Conservation (phyloP, 2,113 vertebrate genomes). For the Callorhinus ursinus region DNA sequence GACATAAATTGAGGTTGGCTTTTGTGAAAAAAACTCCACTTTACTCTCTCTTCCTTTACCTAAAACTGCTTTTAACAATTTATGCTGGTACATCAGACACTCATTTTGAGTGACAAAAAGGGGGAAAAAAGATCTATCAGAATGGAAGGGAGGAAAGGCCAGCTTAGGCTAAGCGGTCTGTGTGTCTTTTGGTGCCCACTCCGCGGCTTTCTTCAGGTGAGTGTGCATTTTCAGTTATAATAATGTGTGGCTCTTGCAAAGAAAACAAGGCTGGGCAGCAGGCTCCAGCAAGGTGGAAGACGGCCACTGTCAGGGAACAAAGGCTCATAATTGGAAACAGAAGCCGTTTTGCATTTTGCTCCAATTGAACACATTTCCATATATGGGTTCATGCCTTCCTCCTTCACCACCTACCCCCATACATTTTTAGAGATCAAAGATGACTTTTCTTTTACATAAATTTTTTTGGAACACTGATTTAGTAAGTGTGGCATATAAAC, state of each 20-base stretch:
- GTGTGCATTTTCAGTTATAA: slow-evolving; percentile 75
- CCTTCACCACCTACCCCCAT: slow-evolving; percentile 20
- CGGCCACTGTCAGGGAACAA: slow-evolving; percentile 56
- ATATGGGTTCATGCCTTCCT: slow-evolving; percentile 59
- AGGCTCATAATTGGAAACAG: slow-evolving; percentile 74
- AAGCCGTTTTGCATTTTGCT: slow-evolving; percentile 11
- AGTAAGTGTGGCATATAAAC: slow-evolving; percentile 55
- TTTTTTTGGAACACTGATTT: slow-evolving; percentile 61
- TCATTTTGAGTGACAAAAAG: slow-evolving; percentile 92
- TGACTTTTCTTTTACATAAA: slow-evolving; percentile 72
- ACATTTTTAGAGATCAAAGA: slow-evolving; percentile 77
- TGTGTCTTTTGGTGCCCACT: slow-evolving; percentile 77
- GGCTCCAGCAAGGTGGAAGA: slow-evolving; percentile 70
- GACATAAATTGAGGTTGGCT: slow-evolving; percentile 99
- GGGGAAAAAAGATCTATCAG: slow-evolving; percentile 84
- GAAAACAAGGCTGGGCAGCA: slow-evolving; percentile 49
- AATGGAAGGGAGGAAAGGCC: slow-evolving; percentile 85
- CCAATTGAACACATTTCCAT: slow-evolving; percentile 66
- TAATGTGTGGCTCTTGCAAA: slow-evolving; percentile 63
- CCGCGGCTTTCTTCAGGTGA: slow-evolving; percentile 79
- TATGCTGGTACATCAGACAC: slow-evolving; percentile 89
- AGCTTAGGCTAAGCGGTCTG: slow-evolving; percentile 84
- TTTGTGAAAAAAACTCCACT: slow-evolving; percentile 91
- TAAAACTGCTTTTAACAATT: slow-evolving; percentile 95
- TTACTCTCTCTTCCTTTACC: slow-evolving; percentile 92